Evolutionary conservation across 1,140 invertebrate genomes (phyloP), one percentile per base, ranked within the genome.

Genomic region (Gonatopus flavifemur): DNA sequence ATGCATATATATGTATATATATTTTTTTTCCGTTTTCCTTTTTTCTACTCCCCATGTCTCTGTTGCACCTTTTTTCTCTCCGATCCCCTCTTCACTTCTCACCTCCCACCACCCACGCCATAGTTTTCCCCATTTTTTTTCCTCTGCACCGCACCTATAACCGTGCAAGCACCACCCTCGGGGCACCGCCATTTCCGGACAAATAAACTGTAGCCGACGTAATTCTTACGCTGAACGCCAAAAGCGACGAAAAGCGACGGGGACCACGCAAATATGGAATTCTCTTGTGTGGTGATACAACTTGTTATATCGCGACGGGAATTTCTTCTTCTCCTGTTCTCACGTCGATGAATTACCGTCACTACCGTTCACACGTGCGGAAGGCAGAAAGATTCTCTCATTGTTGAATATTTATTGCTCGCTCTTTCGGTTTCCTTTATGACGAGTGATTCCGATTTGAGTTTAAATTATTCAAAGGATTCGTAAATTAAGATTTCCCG

Each of bases 181-280:
- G 71, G 69, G 71, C 72, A 76, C 67, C 72, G 68, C 72, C 72
- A 76, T 76, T 77, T 76, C 70, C 70, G 74, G 72, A 77, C 73
- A 78, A 76, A 78, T 78, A 78, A 78, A 77, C 74, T 76, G 73
- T 75, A 77, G 76, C 76, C 74, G 66, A 76, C 72, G 74, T 75
- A 77, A 77, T 76, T 78, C 77, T 78, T 77, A 73, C 73, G 69
- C 71, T 68, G 67, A 59, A 60, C 66, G 50, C 57, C 67, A 61
- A 69, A 68, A 59, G 66, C 71, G 70, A 74, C 70, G 71, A 75
- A 73, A 74, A 75, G 63, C 69, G 72, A 70, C n/a, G n/a, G n/a
- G 66, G 59, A 69, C 62, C 62, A 46, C 53, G 52, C n/a, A n/a
- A n/a, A n/a, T n/a, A n/a, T n/a, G n/a, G n/a, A n/a, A n/a, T n/a